Evolutionary conservation across 2,113 vertebrate genomes (phyloP).

Genomic region (Semicossyphus pulcher): DNA sequence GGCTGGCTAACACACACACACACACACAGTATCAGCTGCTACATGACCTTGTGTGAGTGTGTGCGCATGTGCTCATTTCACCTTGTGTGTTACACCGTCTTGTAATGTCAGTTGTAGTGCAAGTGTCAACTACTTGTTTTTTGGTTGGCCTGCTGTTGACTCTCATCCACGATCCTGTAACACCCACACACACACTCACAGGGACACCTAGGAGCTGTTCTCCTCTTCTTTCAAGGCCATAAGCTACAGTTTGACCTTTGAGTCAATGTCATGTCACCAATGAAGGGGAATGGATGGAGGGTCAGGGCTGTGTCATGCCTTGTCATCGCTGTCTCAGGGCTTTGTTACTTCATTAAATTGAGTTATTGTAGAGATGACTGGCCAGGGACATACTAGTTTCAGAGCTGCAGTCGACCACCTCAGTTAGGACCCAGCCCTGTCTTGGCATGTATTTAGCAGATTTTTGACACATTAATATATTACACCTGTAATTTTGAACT

Average conservation of each 20-base stretch:
- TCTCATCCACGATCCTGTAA: not conserved
- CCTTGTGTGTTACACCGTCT: not conserved
- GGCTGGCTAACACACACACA: too few species aligned
- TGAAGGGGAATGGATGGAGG: slow-evolving; percentile 36
- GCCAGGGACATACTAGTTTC: slow-evolving; percentile 21
- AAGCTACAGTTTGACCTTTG: slow-evolving; percentile 36
- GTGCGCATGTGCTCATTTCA: not conserved
- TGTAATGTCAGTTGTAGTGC: not conserved
- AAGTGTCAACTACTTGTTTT: not conserved
- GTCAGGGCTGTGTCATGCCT: slow-evolving; percentile 45
- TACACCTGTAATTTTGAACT: too few species aligned
- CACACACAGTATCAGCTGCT: not conserved
- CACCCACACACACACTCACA: not conserved
- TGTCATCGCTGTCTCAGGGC: slow-evolving; percentile 54
- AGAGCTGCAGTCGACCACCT: slow-evolving; percentile 9
- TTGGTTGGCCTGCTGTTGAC: not conserved
- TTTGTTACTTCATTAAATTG: slow-evolving; percentile 66
- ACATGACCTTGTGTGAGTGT: not conserved
- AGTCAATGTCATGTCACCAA: slow-evolving; percentile 59
- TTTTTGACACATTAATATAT: too few species aligned
- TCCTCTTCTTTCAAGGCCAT: slow-evolving; percentile 24
- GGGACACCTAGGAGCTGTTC: not conserved
- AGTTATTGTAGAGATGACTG: slow-evolving; percentile 46
- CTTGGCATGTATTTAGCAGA: too few species aligned
- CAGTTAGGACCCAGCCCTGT: too few species aligned